Evolutionary conservation across 2,888 invertebrate species (phyloP).

Genomic region (Drosophila demipolita): DNA sequence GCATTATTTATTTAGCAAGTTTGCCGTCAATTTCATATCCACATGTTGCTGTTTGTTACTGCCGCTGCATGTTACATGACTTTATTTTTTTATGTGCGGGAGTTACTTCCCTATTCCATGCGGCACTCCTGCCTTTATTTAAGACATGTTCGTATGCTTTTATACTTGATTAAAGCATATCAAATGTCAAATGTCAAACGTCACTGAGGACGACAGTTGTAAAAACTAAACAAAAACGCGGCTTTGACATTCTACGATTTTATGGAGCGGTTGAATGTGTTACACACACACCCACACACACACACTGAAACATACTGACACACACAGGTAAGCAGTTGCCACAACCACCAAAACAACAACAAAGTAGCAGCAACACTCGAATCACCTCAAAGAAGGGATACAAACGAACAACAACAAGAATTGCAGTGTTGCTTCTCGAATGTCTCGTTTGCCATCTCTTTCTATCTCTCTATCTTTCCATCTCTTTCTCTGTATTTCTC

Average conservation of each 20-base stretch:
- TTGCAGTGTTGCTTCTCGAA: not conserved
- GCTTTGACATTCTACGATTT: slow-evolving; percentile 38
- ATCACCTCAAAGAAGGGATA: slow-evolving; percentile 30
- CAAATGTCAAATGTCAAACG: slow-evolving; percentile 80
- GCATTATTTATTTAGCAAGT: slow-evolving; percentile 57
- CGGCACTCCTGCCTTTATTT: slow-evolving; percentile 42
- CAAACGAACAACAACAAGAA: slow-evolving; percentile 29
- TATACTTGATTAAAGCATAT: slow-evolving; percentile 80
- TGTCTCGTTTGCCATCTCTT: not conserved
- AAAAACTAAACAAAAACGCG: slow-evolving; percentile 65
- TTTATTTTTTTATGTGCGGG: slow-evolving; percentile 59
- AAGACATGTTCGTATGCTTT: slow-evolving; percentile 55
- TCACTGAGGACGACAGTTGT: slow-evolving; percentile 68
- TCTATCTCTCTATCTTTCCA: not conserved
- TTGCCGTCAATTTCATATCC: slow-evolving; percentile 62
- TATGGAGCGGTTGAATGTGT: slow-evolving; percentile 62
- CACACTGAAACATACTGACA: not conserved
- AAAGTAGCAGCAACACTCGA: slow-evolving; percentile 7
- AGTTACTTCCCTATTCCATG: not conserved
- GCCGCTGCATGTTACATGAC: slow-evolving; percentile 43
- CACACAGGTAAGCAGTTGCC: slow-evolving; percentile 33
- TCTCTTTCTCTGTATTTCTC: not conserved
- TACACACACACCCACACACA: slow-evolving; percentile 16
- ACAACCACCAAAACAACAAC: slow-evolving; percentile 33
- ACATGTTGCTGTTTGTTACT: slow-evolving; percentile 68